Conservation (phyloP, 1,140 invertebrate genomes). For the Aphelenchoides fujianensis region DNA sequence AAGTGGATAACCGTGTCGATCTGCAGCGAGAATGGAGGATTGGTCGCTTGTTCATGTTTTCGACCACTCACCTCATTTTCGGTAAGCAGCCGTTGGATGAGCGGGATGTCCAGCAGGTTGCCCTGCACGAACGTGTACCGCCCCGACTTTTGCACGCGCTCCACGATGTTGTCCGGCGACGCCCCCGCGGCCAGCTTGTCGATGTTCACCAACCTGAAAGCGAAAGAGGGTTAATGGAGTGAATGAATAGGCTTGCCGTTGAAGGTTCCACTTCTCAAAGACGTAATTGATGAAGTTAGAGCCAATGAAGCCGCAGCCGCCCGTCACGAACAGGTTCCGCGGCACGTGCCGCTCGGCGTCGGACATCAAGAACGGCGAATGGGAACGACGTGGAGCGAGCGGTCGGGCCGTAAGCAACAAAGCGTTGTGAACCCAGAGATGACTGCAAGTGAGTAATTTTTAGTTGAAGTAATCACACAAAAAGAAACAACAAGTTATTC, state of each 20-base stretch:
- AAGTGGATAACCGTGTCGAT: constrained; percentile 62
- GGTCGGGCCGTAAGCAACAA: too few species aligned
- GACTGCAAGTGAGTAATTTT: too few species aligned
- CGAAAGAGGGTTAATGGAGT: not conserved
- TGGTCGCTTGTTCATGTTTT: not conserved
- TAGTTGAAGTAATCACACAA: not conserved
- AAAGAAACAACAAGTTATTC: too few species aligned
- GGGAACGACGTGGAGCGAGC: too few species aligned
- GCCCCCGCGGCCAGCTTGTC: constrained; percentile 59
- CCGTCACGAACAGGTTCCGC: constrained; percentile 44
- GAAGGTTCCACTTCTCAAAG: constrained; percentile 50
- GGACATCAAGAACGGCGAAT: not conserved
- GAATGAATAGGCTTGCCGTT: constrained; percentile 37
- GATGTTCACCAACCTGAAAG: constrained; percentile 54
- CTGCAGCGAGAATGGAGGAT: constrained; percentile 36
- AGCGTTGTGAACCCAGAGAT: too few species aligned
- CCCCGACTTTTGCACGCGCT: constrained; percentile 43
- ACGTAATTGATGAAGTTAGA: constrained; percentile 61
- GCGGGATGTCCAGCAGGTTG: constrained; percentile 43
- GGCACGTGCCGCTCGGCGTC: constrained; percentile 19
- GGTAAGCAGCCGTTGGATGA: constrained; percentile 38
- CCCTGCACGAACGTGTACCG: constrained; percentile 54
- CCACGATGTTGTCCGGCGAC: constrained; percentile 42
- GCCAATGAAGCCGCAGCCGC: constrained; percentile 60
- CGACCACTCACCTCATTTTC: constrained; percentile 44